Conservation (phyloP, 2,888 invertebrate genomes). For the Nomada ferruginata region DNA sequence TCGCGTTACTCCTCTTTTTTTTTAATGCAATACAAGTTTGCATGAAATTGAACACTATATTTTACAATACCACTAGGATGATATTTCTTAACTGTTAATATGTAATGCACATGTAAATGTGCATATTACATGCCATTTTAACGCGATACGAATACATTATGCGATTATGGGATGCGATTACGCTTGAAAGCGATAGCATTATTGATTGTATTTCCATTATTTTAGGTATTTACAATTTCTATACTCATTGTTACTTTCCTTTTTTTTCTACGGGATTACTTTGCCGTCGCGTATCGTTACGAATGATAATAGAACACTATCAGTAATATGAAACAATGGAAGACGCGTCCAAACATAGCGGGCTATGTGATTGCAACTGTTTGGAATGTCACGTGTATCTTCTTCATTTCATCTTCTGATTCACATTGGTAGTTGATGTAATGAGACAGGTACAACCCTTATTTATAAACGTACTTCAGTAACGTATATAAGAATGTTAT, state of each 20-base stretch:
- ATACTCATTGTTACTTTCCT: background rate
- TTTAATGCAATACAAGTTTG: slow-evolving; percentile 23
- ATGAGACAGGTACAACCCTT: slow-evolving; percentile 3
- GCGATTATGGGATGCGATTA: background rate
- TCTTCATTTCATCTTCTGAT: slow-evolving; percentile 15
- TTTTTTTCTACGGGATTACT: slow-evolving; percentile 5
- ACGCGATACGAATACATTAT: background rate
- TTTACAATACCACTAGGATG: slow-evolving; percentile 42
- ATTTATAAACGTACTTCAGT: slow-evolving; percentile 22
- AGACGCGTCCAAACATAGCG: slow-evolving; percentile 18
- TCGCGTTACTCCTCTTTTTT: slow-evolving; percentile 45
- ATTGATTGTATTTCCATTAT: slow-evolving; percentile 18
- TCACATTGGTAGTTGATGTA: background rate
- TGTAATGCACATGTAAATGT: slow-evolving; percentile 11
- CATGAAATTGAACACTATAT: slow-evolving; percentile 26
- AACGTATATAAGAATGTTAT: slow-evolving; percentile 16
- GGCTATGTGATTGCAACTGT: slow-evolving; percentile 27
- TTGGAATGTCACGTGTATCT: slow-evolving; percentile 12
- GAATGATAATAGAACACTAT: slow-evolving; percentile 6
- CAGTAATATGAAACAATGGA: slow-evolving; percentile 36
- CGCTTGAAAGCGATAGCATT: slow-evolving; percentile 3
- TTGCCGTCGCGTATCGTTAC: background rate
- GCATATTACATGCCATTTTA: slow-evolving; percentile 26
- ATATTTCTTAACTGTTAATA: slow-evolving; percentile 21
- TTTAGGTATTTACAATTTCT: slow-evolving; percentile 23